Percentiles rank a stretch among this genome's conserved stretches.
These are phyloP conservation scores for Sarcophaga bullata DNA, from an alignment of 1,140 invertebrate genomes.

Conservation along the genomic window DNA sequence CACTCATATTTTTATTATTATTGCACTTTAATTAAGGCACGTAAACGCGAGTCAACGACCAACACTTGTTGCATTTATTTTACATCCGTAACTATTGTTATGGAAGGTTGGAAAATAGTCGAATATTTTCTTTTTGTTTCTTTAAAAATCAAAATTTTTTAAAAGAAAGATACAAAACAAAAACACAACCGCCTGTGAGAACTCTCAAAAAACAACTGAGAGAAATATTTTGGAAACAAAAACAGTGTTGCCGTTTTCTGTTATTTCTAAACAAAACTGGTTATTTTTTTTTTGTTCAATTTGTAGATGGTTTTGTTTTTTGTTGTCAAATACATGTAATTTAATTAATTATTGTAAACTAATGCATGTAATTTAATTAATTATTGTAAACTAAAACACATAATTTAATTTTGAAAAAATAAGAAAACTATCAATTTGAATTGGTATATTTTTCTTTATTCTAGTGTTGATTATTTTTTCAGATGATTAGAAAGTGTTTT, in stretches of 20 bases:
- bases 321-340: no score
- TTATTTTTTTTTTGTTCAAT: no score
- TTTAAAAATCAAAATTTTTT: neutral
- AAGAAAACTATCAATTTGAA: no score
- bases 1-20: slow-evolving; percentile 3
- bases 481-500: no score
- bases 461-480: no score
- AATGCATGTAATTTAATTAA: no score
- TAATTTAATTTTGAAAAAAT: no score
- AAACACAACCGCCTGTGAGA: neutral
- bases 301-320: no score
- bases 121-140: neutral
- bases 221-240: neutral
- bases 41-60: slow-evolving; percentile 18
- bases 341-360: no score
- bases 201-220: slow-evolving; percentile 7
- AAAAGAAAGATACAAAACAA: neutral
- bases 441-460: no score
- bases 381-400: no score
- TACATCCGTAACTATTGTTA: neutral
- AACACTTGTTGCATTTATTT: slow-evolving; percentile 23
- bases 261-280: no score
- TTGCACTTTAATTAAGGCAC: slow-evolving; percentile 30
- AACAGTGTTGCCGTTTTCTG: neutral
- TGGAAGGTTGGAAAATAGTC: neutral